Evolutionary conservation across 1,140 invertebrate genomes (phyloP), one percentile per base, ranked within the genome.

Genomic region (Plodia interpunctella): DNA sequence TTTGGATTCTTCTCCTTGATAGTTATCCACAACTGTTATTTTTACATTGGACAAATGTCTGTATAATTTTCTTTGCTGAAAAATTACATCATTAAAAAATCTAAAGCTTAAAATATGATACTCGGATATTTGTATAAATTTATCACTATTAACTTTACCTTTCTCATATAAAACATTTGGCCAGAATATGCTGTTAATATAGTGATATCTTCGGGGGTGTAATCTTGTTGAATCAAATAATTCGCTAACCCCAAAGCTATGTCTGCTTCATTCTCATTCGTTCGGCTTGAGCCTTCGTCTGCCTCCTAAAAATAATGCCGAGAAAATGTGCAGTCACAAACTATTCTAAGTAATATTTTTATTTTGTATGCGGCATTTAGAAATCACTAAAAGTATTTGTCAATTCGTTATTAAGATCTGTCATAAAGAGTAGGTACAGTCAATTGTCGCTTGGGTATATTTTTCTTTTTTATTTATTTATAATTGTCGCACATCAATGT

Each of bases 1-100:
- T 66, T 96, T 93, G 38, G 93, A 95, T 83, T 98, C 96, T 80
- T 97, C 94, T 0, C 96, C 96, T 91, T 97, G 96, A 76, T 92
- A 97, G 77, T 95, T 96, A 79, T 97, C 96, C 0, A 97, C 92
- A 5, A 93, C 92, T 35, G 92, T 92, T 17, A 96, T 91, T 55
- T 90, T 87, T 8, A 94, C 87, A n/a, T 89, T 76, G 49, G 70
- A 58, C 13, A 91, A 59, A 18, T 68, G 58, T 2, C 68, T 52
- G 56, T 84, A 82, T 1, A 73, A 70, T 28, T 62, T 28, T n/a
- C 77, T 79, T 72, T 91, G 66, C 84, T 91, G 65, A 15, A 80
- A 79, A 67, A 17, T 25, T 25, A 25, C 21, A 25, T 25, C n/a
- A n/a, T n/a, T n/a, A n/a, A 25, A 25, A 3, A 25, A 25, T 25